These are phyloP conservation scores for Peromyscus polionotus DNA, from an alignment of 2,113 vertebrate genomes.

Conservation along the genomic window DNA sequence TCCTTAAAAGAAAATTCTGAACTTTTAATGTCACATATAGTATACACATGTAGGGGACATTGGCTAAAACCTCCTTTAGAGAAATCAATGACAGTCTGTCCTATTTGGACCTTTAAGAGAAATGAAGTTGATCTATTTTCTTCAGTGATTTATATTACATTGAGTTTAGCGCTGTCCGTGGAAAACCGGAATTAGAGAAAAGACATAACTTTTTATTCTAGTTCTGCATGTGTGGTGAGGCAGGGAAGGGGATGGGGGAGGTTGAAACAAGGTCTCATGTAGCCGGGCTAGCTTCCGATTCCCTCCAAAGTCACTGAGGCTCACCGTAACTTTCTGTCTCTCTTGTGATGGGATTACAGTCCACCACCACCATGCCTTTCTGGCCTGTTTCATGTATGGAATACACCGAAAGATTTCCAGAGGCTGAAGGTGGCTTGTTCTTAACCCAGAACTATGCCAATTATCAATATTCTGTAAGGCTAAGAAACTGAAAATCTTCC, in stretches of 20 bases:
- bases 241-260: background rate
- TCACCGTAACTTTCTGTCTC: background rate
- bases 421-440: background rate
- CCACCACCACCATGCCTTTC: too few species aligned
- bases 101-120: conserved; percentile 3
- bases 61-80: background rate
- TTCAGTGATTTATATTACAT: background rate
- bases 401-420: background rate
- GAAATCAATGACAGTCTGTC: background rate
- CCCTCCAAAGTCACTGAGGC: too few species aligned
- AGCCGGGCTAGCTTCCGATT: background rate
- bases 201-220: background rate
- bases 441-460: background rate
- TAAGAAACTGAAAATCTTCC: background rate
- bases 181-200: conserved; percentile 32
- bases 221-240: background rate
- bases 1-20: conserved; percentile 24
- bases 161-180: background rate
- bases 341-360: background rate
- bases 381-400: background rate
- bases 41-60: background rate
- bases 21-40: background rate
- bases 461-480: background rate
- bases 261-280: background rate
- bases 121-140: background rate